A percentile compares a stretch with the other conserved stretches of the same genome.
phyloP scores from a whole-genome alignment of 2,888 invertebrate genomes.

The Diogma glabrata region DNA sequence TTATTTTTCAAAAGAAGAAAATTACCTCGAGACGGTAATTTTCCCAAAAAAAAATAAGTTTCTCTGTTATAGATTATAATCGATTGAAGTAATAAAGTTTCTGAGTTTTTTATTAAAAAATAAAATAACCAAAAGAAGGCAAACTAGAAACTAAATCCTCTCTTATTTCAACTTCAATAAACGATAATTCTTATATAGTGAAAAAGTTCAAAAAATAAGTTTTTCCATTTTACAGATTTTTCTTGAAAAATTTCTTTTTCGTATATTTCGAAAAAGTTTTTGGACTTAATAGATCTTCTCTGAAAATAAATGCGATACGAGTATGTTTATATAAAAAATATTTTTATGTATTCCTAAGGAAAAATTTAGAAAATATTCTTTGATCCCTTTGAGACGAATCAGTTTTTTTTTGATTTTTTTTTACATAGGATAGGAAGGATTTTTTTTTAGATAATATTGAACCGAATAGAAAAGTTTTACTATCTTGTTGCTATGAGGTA shows the following conservation, averaged over 20 bases:
- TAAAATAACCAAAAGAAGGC: no score
- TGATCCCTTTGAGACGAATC: conserved; percentile 5
- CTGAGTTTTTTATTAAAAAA: conserved; percentile 1
- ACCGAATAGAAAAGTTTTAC: no score
- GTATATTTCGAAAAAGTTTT: background rate
- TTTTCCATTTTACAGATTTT: conserved; percentile 5
- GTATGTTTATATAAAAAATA: no score
- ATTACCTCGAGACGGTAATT: conserved; percentile 8
- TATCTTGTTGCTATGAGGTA: no score
- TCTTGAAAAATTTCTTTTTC: conserved; percentile 1
- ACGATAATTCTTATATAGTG: background rate
- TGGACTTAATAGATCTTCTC: conserved; percentile 1
- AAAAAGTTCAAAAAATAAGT: no score
- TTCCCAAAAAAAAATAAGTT: background rate
- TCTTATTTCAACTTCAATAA: conserved; percentile 7
- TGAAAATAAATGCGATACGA: no score
- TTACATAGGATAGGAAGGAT: no score
- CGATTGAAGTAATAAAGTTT: conserved; percentile 4
- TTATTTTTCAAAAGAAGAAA: background rate
- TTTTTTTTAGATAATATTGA: no score
- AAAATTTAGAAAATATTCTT: background rate
- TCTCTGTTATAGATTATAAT: conserved; percentile 1
- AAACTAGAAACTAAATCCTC: no score
- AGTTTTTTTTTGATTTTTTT: no score
- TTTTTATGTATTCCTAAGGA: no score